phyloP scores from a whole-genome alignment of 2,888 invertebrate species.

The Lasioglossum figueresi region DNA sequence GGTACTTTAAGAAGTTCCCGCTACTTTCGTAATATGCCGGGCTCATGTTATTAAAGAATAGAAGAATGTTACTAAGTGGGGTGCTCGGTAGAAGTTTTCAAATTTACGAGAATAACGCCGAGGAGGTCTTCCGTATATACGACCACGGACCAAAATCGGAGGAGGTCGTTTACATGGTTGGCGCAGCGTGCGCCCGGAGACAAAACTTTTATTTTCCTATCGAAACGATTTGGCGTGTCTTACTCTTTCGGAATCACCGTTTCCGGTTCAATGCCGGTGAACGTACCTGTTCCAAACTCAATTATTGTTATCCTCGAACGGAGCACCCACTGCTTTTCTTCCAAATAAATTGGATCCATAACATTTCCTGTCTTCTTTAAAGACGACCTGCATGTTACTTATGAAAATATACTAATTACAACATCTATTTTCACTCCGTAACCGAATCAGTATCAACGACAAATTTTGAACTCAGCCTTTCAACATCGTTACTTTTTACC shows the following conservation, averaged over 20 bases:
- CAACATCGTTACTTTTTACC: no score
- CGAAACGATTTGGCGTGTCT: conserved; percentile 22
- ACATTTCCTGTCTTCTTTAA: no score
- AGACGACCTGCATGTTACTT: background rate
- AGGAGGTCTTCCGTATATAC: conserved; percentile 31
- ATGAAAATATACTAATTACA: no score
- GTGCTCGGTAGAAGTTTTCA: conserved; percentile 57
- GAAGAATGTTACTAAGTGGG: conserved; percentile 55
- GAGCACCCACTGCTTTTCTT: background rate
- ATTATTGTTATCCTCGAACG: conserved; percentile 32
- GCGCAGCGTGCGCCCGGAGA: conserved; percentile 34
- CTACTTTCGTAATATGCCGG: conserved; percentile 60
- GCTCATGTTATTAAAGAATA: conserved; percentile 61
- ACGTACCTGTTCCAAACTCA: conserved; percentile 11
- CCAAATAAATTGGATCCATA: background rate
- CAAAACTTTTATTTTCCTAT: conserved; percentile 64
- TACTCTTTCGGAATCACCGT: conserved; percentile 11
- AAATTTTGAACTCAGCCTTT: no score
- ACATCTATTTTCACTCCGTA: no score
- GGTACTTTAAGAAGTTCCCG: conserved; percentile 50
- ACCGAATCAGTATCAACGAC: no score
- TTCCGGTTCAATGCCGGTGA: background rate
- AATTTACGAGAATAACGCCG: conserved; percentile 59
- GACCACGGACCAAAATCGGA: conserved; percentile 53
- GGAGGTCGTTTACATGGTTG: conserved; percentile 62